Conservation (phyloP, 2,888 invertebrate genomes). For the Dromius quadrimaculatus region DNA sequence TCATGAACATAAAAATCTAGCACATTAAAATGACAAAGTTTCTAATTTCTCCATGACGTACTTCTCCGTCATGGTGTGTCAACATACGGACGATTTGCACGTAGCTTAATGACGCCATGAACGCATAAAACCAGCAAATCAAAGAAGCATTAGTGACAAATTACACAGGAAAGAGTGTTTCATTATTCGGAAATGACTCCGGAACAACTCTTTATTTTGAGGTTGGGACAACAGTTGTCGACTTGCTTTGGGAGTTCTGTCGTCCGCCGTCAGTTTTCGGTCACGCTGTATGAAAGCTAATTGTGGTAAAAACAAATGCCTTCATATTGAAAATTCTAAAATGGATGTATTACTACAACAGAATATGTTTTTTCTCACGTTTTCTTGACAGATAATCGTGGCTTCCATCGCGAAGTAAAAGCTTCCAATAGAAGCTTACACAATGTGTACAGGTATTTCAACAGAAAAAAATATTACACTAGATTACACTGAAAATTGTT, state of each 20-base stretch:
- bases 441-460: no score
- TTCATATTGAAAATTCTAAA: no score
- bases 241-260: constrained; percentile 2
- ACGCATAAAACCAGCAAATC: constrained; percentile 56
- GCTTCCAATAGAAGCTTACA: no score
- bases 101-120: constrained; percentile 40
- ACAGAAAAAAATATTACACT: no score
- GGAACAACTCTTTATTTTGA: constrained; percentile 23
- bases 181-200: constrained; percentile 50
- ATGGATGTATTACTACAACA: no score
- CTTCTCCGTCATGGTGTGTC: constrained; percentile 13
- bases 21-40: constrained; percentile 35
- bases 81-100: constrained; percentile 21
- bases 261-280: not conserved
- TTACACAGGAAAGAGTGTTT: constrained; percentile 58
- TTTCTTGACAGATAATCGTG: no score
- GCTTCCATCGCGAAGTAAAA: no score
- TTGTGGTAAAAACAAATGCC: no score
- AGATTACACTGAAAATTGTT: no score
- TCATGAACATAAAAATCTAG: no score
- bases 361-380: no score
- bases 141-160: constrained; percentile 61
- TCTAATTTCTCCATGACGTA: constrained; percentile 8
- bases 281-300: no score
- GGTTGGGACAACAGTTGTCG: not conserved